Conservation (phyloP, 2,888 invertebrate genomes). For the Cheilosia scutellata region DNA sequence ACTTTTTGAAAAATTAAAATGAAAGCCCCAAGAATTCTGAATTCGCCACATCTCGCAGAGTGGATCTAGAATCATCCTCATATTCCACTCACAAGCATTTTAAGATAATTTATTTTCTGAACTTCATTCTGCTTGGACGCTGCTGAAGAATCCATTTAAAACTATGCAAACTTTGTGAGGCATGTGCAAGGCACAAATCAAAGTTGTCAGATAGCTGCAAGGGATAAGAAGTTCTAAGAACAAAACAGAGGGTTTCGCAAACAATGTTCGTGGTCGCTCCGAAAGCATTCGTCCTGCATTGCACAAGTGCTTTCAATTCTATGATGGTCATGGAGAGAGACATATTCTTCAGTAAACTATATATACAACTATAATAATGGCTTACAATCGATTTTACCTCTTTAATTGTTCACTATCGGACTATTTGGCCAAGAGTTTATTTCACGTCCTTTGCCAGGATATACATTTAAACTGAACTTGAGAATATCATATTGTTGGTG, state of each 20-base stretch:
- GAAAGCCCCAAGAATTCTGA: neutral
- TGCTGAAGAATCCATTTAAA: conserved; percentile 43
- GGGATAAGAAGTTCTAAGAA: conserved; percentile 37
- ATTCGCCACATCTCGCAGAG: neutral
- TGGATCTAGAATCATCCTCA: neutral
- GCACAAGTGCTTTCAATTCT: conserved; percentile 23
- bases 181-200: conserved; percentile 69
- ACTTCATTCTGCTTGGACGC: conserved; percentile 56
- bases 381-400: conserved; percentile 33
- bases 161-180: conserved; percentile 70
- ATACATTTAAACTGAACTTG: conserved; percentile 67
- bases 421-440: conserved; percentile 23
- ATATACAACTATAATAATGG: neutral
- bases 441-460: conserved; percentile 40
- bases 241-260: conserved; percentile 52
- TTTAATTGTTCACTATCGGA: conserved; percentile 53
- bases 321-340: conserved; percentile 24
- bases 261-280: conserved; percentile 52
- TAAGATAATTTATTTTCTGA: conserved; percentile 57
- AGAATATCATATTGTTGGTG: conserved; percentile 13
- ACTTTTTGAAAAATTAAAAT: neutral
- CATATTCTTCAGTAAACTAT: neutral
- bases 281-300: conserved; percentile 10
- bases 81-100: conserved; percentile 24
- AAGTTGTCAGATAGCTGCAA: conserved; percentile 49